These are phyloP conservation scores for Gobio occitaniae DNA, from an alignment of 2,797 vertebrate genomes.

Conservation along the genomic window DNA sequence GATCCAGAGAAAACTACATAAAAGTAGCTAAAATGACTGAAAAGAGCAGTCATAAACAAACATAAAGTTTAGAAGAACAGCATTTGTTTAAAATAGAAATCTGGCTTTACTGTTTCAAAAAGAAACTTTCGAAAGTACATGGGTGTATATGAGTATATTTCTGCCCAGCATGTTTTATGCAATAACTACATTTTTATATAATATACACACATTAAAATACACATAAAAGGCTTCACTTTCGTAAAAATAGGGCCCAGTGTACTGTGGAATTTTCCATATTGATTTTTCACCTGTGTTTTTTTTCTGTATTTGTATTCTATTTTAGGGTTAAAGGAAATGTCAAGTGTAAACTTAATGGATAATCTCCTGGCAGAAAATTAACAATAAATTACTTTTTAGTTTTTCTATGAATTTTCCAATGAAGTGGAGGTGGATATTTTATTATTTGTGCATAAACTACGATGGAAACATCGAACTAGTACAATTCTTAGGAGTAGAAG, in stretches of 20 bases:
- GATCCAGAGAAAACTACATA: conserved; percentile 1
- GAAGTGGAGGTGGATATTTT: neutral
- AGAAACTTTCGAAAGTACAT: neutral
- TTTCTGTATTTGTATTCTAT: neutral
- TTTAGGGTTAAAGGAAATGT: neutral
- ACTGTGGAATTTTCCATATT: neutral
- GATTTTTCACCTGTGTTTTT: neutral
- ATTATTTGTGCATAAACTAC: neutral
- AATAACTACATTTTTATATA: neutral
- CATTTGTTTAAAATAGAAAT: neutral
- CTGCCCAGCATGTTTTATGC: neutral
- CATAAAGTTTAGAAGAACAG: neutral
- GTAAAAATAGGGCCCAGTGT: neutral
- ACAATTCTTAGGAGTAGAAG: neutral
- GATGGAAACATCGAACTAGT: neutral
- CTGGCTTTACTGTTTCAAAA: neutral
- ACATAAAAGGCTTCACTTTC: neutral
- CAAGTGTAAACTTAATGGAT: neutral
- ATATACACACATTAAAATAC: neutral
- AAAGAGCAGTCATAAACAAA: too few species aligned
- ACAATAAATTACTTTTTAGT: neutral
- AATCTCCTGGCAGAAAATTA: neutral
- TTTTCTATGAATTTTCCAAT: neutral
- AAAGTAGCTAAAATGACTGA: neutral
- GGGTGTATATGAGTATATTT: too few species aligned